phyloP scores from a whole-genome alignment of 2,888 invertebrate species.

The Drosophila mulleri region DNA sequence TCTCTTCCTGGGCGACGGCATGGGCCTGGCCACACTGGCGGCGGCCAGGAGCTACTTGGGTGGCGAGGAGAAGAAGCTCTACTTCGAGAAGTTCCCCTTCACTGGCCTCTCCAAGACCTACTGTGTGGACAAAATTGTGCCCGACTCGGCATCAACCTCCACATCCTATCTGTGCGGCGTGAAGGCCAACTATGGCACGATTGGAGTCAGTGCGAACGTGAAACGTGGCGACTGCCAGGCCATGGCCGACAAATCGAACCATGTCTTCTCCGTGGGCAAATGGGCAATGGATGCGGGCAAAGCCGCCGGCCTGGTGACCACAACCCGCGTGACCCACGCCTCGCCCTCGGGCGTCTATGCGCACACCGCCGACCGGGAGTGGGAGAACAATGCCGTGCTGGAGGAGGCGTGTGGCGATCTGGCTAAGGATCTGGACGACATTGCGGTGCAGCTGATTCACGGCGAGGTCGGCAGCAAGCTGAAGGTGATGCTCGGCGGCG shows the following conservation, averaged over 20 bases:
- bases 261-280: slow-evolving; percentile 89
- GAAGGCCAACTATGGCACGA: slow-evolving; percentile 91
- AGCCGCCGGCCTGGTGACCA: slow-evolving; percentile 89
- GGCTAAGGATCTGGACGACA: slow-evolving; percentile 87
- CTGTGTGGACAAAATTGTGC: slow-evolving; percentile 90
- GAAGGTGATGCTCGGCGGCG: slow-evolving; percentile 92
- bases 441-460: slow-evolving; percentile 89
- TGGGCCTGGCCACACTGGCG: slow-evolving; percentile 92
- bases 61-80: slow-evolving; percentile 90
- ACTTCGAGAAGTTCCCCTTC: slow-evolving; percentile 91
- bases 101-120: slow-evolving; percentile 91
- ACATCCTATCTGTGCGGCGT: slow-evolving; percentile 92
- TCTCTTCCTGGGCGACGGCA: slow-evolving; percentile 94
- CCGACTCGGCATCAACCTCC: slow-evolving; percentile 93
- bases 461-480: slow-evolving; percentile 89
- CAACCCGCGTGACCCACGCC: slow-evolving; percentile 92
- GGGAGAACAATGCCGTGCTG: slow-evolving; percentile 89
- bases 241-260: slow-evolving; percentile 86
- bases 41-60: slow-evolving; percentile 91
- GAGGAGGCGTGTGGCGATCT: slow-evolving; percentile 84
- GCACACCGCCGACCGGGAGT: slow-evolving; percentile 88
- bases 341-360: slow-evolving; percentile 89
- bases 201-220: slow-evolving; percentile 90
- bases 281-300: slow-evolving; percentile 89
- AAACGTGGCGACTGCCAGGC: slow-evolving; percentile 88